These are phyloP conservation scores for Frankliniella fusca DNA, from an alignment of 2,888 invertebrate genomes.

Conservation along the genomic window DNA sequence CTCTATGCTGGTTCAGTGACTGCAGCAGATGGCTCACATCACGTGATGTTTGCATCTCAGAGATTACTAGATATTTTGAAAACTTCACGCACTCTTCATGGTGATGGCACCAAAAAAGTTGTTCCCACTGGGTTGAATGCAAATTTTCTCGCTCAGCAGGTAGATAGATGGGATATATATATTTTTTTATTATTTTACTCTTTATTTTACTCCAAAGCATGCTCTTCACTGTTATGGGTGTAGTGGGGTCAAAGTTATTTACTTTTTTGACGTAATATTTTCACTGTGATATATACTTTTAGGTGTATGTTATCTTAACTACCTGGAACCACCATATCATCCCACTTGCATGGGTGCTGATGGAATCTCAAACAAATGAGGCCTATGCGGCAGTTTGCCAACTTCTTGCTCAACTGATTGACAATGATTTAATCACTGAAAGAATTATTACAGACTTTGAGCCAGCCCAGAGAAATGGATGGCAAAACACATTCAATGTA, in stretches of 20 bases:
- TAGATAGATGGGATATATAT: neutral
- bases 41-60: neutral
- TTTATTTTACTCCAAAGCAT: too few relatives aligned
- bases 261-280: too few relatives aligned
- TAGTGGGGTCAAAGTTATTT: too few relatives aligned
- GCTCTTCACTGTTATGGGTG: too few relatives aligned
- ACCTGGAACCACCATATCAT: neutral
- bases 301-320: neutral
- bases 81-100: neutral
- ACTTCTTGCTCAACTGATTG: neutral
- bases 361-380: neutral
- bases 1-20: neutral
- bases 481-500: neutral
- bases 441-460: neutral
- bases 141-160: neutral
- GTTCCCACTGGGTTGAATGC: neutral
- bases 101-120: neutral
- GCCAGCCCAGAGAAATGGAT: neutral
- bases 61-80: neutral
- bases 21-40: neutral
- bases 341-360: neutral
- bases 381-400: neutral
- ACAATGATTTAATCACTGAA: neutral
- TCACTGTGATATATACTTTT: too few relatives aligned
- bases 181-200: too few relatives aligned